Percentiles rank a stretch among this genome's conserved stretches.
Evolutionary conservation across 2,888 invertebrate genomes (phyloP).

Genomic region (Epistrophe grossulariae): DNA sequence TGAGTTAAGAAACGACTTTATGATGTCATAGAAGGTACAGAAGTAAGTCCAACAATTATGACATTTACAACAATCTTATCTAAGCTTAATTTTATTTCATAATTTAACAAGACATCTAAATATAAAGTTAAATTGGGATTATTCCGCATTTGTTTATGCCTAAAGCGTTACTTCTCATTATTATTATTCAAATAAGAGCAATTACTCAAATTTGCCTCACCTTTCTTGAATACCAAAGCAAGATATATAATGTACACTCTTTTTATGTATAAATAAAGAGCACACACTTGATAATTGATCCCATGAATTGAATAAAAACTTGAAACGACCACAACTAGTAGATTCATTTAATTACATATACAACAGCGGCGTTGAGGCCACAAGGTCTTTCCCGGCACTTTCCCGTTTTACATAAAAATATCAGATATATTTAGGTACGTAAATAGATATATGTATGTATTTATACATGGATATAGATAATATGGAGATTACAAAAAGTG

Average conservation of each 20-base stretch:
- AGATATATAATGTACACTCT: slow-evolving; percentile 1
- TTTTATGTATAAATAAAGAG: slow-evolving; percentile 17
- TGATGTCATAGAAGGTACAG: no score
- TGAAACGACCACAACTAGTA: slow-evolving; percentile 15
- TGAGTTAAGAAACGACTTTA: no score
- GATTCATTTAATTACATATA: slow-evolving; percentile 54
- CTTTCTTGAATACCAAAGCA: slow-evolving; percentile 10
- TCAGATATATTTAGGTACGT: slow-evolving; percentile 2
- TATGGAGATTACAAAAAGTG: slow-evolving; percentile 6
- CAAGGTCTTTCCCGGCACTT: slow-evolving; percentile 57
- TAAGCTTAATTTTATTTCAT: no score
- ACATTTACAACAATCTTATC: no score
- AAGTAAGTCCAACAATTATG: no score
- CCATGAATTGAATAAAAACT: slow-evolving; percentile 32
- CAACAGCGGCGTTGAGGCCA: slow-evolving; percentile 16
- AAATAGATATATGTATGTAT: background rate
- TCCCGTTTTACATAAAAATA: slow-evolving; percentile 53
- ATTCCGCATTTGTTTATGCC: no score
- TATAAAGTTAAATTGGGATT: no score
- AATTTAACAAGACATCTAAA: no score
- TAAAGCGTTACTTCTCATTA: background rate
- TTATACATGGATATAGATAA: background rate
- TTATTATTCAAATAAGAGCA: slow-evolving; percentile 4
- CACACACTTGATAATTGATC: slow-evolving; percentile 59
- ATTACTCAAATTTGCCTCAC: slow-evolving; percentile 12